Conservation (phyloP, 2,888 invertebrate genomes). For the Sthenelais limicola region DNA sequence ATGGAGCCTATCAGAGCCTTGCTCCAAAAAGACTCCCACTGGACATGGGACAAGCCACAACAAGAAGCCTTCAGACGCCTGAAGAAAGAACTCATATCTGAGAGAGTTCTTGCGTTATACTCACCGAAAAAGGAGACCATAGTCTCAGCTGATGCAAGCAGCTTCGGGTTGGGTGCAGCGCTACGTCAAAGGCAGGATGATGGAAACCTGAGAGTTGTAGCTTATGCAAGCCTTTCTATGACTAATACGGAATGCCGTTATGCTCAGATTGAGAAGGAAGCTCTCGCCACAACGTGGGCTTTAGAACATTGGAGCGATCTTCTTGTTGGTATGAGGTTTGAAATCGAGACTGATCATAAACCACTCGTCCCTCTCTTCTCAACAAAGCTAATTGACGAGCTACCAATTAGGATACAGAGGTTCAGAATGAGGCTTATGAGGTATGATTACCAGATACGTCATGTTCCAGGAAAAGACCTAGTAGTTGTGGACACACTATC, state of each 20-base stretch:
- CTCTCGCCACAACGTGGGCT: conserved; percentile 27
- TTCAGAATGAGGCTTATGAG: conserved; percentile 30
- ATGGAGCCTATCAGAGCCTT: conserved; percentile 47
- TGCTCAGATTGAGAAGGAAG: conserved; percentile 50
- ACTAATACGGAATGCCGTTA: conserved; percentile 62
- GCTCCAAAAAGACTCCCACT: conserved; percentile 40
- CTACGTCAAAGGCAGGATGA: conserved; percentile 43
- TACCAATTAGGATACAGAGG: conserved; percentile 17
- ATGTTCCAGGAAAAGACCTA: conserved; percentile 17
- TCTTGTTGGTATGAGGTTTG: conserved; percentile 8
- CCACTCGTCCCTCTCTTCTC: conserved; percentile 21
- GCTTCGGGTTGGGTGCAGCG: conserved; percentile 64
- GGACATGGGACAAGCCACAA: conserved; percentile 48
- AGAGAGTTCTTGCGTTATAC: conserved; percentile 62
- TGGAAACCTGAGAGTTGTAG: conserved; percentile 59
- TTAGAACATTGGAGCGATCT: conserved; percentile 1
- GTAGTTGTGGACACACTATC: conserved; percentile 4
- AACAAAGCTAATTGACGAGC: conserved; percentile 2
- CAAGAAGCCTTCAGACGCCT: conserved; percentile 56
- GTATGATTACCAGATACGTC: conserved; percentile 7
- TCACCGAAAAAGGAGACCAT: conserved; percentile 54
- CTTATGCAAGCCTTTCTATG: conserved; percentile 67
- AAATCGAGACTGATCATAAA: conserved; percentile 29
- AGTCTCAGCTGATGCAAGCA: conserved; percentile 64
- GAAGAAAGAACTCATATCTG: conserved; percentile 57